These are phyloP conservation scores for Metridium senile DNA, from an alignment of 92 coral and sea anemone species.

Conservation along the genomic window DNA sequence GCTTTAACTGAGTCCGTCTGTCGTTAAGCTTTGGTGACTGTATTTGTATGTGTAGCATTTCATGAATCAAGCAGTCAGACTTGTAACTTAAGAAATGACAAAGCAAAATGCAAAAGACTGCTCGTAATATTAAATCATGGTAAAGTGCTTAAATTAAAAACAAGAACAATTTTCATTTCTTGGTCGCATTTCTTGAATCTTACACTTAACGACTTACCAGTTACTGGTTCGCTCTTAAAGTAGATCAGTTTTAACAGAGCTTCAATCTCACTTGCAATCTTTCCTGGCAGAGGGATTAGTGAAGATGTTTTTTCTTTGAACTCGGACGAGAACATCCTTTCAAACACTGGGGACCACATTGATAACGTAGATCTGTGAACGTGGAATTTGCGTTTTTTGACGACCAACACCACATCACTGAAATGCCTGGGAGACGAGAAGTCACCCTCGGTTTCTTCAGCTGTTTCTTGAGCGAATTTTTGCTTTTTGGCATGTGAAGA, in stretches of 20 bases:
- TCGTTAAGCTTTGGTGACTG: too few relatives aligned
- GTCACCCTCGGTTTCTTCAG: not conserved
- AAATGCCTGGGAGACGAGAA: slow-evolving; percentile 6
- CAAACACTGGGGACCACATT: slow-evolving; percentile 10
- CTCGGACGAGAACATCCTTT: not conserved
- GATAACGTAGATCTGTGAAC: slow-evolving; percentile 1
- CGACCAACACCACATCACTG: not conserved
- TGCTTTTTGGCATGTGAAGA: not conserved
- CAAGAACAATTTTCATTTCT: too few relatives aligned
- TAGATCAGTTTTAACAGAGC: not conserved
- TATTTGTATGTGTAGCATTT: too few relatives aligned
- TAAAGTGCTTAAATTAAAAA: too few relatives aligned
- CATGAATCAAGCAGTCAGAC: too few relatives aligned
- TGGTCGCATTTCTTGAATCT: too few relatives aligned
- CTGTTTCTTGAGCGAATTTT: not conserved
- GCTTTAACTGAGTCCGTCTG: too few relatives aligned
- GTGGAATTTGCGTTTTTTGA: not conserved
- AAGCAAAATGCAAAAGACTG: too few relatives aligned
- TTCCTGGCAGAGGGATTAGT: not conserved
- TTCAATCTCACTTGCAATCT: not conserved
- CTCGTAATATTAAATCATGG: too few relatives aligned
- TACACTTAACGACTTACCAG: not conserved
- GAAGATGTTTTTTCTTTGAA: not conserved
- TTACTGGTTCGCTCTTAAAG: not conserved
- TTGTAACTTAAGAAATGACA: too few relatives aligned